A percentile compares a stretch with the other conserved stretches of the same genome.
These are phyloP conservation scores for Hydropsyche tenuis DNA, from an alignment of 1,140 invertebrate species.

Conservation along the genomic window DNA sequence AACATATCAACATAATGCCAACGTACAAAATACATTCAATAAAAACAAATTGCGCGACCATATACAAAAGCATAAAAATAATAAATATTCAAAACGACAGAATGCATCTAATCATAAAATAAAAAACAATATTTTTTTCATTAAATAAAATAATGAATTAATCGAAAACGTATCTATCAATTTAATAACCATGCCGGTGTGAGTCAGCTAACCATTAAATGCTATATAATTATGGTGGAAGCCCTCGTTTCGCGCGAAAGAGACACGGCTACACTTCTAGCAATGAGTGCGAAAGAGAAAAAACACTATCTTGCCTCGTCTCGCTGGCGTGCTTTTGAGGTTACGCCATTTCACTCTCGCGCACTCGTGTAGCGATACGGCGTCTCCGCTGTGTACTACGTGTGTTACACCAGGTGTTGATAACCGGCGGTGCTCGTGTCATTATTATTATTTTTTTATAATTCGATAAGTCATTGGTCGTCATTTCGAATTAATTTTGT, in stretches of 20 bases:
- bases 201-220: constrained; percentile 46
- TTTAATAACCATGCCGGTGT: constrained; percentile 42
- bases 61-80: too few relatives aligned
- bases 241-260: constrained; percentile 39
- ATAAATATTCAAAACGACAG: too few relatives aligned
- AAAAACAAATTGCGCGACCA: too few relatives aligned
- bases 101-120: too few relatives aligned
- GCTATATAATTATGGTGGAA: constrained; percentile 49
- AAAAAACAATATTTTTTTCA: too few relatives aligned
- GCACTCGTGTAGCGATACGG: constrained; percentile 8
- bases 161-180: background rate
- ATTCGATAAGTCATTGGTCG: background rate
- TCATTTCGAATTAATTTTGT: too few relatives aligned
- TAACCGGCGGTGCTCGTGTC: background rate
- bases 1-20: too few relatives aligned
- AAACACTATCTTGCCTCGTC: constrained; percentile 35
- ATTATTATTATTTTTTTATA: background rate
- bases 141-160: too few relatives aligned
- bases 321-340: constrained; percentile 37
- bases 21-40: too few relatives aligned
- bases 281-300: constrained; percentile 37
- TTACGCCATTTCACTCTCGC: constrained; percentile 33
- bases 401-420: background rate
- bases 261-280: constrained; percentile 26
- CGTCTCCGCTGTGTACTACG: constrained; percentile 14